A percentile compares a stretch with the other conserved stretches of the same genome.
phyloP scores from a whole-genome alignment of 2,113 vertebrate genomes.

The Microcebus murinus region DNA sequence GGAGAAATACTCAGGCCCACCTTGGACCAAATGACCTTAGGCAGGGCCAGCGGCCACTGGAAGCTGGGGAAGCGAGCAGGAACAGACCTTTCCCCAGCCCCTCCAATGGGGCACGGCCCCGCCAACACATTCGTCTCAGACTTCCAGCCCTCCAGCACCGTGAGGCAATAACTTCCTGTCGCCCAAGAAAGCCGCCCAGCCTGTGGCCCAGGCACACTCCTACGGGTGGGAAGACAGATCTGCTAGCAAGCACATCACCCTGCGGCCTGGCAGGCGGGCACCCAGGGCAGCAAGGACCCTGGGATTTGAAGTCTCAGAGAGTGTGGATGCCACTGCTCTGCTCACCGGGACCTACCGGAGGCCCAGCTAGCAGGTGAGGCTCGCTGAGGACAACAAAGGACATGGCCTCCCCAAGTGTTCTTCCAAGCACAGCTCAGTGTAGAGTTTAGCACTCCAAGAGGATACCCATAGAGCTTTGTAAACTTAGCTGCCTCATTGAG shows the following conservation, averaged over 20 bases:
- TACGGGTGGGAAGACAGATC: not conserved
- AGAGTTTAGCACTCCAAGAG: not conserved
- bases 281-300: not conserved
- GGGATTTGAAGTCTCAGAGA: not conserved
- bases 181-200: not conserved
- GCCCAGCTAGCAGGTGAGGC: not conserved
- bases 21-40: not conserved
- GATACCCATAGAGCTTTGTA: not conserved
- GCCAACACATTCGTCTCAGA: not conserved
- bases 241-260: not conserved
- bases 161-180: not conserved
- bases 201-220: not conserved
- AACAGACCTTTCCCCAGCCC: not conserved
- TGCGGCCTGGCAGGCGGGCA: not conserved
- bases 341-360: not conserved
- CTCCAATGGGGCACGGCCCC: not conserved
- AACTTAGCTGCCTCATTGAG: not conserved
- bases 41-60: not conserved
- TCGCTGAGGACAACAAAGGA: not conserved
- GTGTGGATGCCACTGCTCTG: not conserved
- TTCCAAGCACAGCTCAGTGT: not conserved
- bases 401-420: fast-evolving
- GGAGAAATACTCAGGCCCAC: not conserved
- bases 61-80: too few species aligned
- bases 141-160: not conserved